Evolutionary conservation across 2,888 invertebrate species (phyloP), one percentile per base, ranked within the genome.

Genomic region (Drosophila acutilabella): DNA sequence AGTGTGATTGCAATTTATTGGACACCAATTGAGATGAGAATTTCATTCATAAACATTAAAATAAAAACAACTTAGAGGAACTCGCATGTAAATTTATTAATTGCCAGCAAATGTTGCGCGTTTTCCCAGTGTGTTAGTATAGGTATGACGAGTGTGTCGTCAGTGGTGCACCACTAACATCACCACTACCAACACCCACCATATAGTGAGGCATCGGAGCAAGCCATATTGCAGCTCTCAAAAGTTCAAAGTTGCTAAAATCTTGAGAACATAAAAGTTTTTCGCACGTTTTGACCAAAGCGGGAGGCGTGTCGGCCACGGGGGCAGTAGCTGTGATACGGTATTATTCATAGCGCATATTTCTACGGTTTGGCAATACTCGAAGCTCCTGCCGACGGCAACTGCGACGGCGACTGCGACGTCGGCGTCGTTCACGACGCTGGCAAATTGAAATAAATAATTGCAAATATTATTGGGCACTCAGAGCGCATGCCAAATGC

Each of bases 1-100:
- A 88, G 88, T 85, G 85, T 82, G 80, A 85, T 85, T 85, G 77
- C 85, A 85, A 85, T 85, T 85, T 85, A 84, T 84, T 87, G 82
- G 88, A 82, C 84, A 87, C 78, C 83, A 78, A 87, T 84, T 81
- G 83, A 80, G 78, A 81, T 16, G 78, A 64, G 62, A 64, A 79
- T 78, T 80, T 86, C 88, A 86, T 86, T 86, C 85, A 86, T 83
- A 88, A 86, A 86, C 80, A 82, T 79, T 80, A 74, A 42, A 62
- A 69, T 56, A 50, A 40, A n/a, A n/a, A 57, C 26, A 23, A 38
- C 8, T 7, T 2, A 41, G 11, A 42, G 18, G 16, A 45, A 45
- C 8, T n/a, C 45, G 26, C 8, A 36, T 57, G 48, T 40, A 65
- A 78, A 70, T 80, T 79, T 79, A 88, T 86, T 88, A 86, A 86